A percentile compares a stretch with the other conserved stretches of the same genome.
phyloP scores from a whole-genome alignment of 2,797 vertebrate genomes.

The Brachyalestes nurse region DNA sequence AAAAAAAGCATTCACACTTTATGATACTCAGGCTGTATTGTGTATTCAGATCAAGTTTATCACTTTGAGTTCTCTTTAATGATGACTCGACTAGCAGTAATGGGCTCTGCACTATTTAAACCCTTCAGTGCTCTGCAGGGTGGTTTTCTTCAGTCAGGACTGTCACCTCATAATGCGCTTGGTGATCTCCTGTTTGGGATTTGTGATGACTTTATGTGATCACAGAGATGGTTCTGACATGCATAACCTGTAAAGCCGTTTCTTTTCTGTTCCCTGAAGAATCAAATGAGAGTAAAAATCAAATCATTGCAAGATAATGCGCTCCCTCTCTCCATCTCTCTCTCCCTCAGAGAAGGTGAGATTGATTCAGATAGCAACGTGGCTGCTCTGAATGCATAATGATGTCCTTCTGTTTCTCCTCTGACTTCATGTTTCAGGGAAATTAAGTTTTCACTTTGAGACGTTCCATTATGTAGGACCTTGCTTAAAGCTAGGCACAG shows the following conservation, averaged over 20 bases:
- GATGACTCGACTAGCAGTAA: constrained; percentile 20
- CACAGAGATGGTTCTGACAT: constrained; percentile 63
- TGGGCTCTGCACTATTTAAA: constrained; percentile 22
- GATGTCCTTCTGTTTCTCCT: constrained; percentile 59
- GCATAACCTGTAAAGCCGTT: constrained; percentile 63
- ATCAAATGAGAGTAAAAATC: constrained; percentile 69
- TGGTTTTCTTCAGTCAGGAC: constrained; percentile 11
- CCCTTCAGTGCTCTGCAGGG: neutral
- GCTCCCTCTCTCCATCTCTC: constrained; percentile 29
- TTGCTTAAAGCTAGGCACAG: constrained; percentile 13
- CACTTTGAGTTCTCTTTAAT: constrained; percentile 9
- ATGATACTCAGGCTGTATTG: constrained; percentile 2
- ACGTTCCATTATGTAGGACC: constrained; percentile 1
- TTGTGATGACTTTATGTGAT: constrained; percentile 57
- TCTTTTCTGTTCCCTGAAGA: constrained; percentile 56
- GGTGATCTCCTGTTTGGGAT: constrained; percentile 39
- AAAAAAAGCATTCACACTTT: neutral
- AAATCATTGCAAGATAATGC: constrained; percentile 32
- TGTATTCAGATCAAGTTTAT: constrained; percentile 19
- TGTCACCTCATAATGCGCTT: constrained; percentile 13
- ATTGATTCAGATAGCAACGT: constrained; percentile 68
- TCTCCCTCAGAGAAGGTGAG: constrained; percentile 68
- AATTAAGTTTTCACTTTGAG: constrained; percentile 38
- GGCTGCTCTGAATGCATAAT: constrained; percentile 66
- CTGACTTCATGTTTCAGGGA: constrained; percentile 41